Percentiles rank a stretch among this genome's conserved stretches.
phyloP scores from a whole-genome alignment of 1,140 invertebrate species.

The Drosophila grimshawi region DNA sequence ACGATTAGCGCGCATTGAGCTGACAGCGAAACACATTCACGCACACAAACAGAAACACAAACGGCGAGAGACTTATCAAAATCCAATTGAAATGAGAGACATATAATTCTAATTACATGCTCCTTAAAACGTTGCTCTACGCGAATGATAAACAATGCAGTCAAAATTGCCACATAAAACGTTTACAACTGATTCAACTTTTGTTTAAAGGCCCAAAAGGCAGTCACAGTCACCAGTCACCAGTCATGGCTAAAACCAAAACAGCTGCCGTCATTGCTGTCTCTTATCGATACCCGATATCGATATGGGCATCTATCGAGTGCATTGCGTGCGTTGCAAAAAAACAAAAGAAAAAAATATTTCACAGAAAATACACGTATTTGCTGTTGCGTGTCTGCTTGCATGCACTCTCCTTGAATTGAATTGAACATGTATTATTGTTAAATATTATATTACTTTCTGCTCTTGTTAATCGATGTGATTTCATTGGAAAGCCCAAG shows the following conservation, averaged over 20 bases:
- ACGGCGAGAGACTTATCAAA: slow-evolving; percentile 29
- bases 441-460: slow-evolving; percentile 37
- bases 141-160: slow-evolving; percentile 8
- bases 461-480: slow-evolving; percentile 54
- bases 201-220: slow-evolving; percentile 31
- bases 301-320: slow-evolving; percentile 39
- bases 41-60: slow-evolving; percentile 8
- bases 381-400: slow-evolving; percentile 8
- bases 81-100: slow-evolving; percentile 28
- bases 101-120: slow-evolving; percentile 14
- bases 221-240: slow-evolving; percentile 45
- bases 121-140: not conserved
- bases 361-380: slow-evolving; percentile 41
- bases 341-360: slow-evolving; percentile 14
- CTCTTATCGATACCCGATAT: slow-evolving; percentile 45
- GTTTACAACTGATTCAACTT: slow-evolving; percentile 29
- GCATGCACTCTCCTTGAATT: slow-evolving; percentile 1
- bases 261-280: slow-evolving; percentile 77
- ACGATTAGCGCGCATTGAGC: slow-evolving; percentile 48
- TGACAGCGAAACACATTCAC: slow-evolving; percentile 26
- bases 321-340: slow-evolving; percentile 54
- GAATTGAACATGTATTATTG: slow-evolving; percentile 27
- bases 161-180: slow-evolving; percentile 11
- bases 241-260: slow-evolving; percentile 57
- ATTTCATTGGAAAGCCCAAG: slow-evolving; percentile 64